Base-by-base conservation (phyloP, 2,888 invertebrate species). In the Pelosia muscerda region DNA sequence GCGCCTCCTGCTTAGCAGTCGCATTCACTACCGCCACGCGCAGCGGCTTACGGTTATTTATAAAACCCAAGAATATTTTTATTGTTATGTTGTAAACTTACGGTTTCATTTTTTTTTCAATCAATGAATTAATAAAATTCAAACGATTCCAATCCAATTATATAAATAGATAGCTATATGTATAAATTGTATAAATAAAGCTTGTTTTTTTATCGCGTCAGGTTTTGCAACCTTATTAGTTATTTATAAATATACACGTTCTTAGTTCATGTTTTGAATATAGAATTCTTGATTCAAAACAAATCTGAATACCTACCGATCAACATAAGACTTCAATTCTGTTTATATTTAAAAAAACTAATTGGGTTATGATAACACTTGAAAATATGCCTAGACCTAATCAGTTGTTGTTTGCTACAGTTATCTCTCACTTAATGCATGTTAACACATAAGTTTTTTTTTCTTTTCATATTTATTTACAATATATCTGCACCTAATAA, bases 171-270 rank as follows among this genome's bases (percentile, higher is more conserved):
- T 15, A 38, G 38, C 15, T 3, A 15, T 38, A 34, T 31, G 31
- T 31, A 31, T 8, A 31, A 31, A n/a, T n/a, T 31, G 13, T 11
- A 34, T 34, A 15, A 13, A 38, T 38, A 38, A 11, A 49, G n/a
- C 9, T 49, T 49, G n/a, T 49, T 49, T 49, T 49, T 49, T 13
- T 15, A 38, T 38, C 38, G 38, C 38, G 15, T 49, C 49, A n/a
- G 19, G 19, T 49, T 49, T n/a, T 5, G 49, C n/a, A n/a, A 49
- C 49, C 49, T 49, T 49, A 19, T n/a, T 19, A 49, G 49, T 19
- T 49, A 49, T 49, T 49, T 49, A 49, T 49, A n/a, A 49, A 49
- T 49, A 49, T 49, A 49, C 49, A 49, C 49, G 49, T 49, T 49
- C 9, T 49, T n/a, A n/a, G n/a, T n/a, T n/a, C 49, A 49, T 49